Evolutionary conservation across 2,888 invertebrate species (phyloP).

Genomic region (Ophion ventricosus): DNA sequence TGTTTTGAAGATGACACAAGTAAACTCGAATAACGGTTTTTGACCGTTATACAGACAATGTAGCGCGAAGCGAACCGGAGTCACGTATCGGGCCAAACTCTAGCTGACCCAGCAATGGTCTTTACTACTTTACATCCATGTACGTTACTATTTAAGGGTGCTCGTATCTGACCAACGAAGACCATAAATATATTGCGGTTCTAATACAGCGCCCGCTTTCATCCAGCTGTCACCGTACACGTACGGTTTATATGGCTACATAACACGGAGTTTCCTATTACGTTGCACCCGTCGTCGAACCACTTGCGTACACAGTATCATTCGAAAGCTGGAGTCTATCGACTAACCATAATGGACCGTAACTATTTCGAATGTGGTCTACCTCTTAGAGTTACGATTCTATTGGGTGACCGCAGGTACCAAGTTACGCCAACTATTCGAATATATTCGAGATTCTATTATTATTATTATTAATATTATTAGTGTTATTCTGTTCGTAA

Average conservation of each 20-base stretch:
- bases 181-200: conserved; percentile 35
- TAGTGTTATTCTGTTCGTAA: not conserved
- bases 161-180: conserved; percentile 37
- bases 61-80: not conserved
- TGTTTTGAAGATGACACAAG: not conserved
- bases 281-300: conserved; percentile 29
- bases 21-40: not conserved
- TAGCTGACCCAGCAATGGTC: conserved; percentile 16
- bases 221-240: conserved; percentile 17
- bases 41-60: conserved; percentile 1
- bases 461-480: conserved; percentile 1
- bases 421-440: conserved; percentile 21
- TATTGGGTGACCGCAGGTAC: conserved; percentile 30
- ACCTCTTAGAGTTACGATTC: conserved; percentile 27
- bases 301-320: conserved; percentile 31
- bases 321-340: conserved; percentile 29
- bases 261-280: not conserved
- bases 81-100: not conserved
- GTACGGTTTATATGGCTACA: not conserved
- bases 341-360: conserved; percentile 38
- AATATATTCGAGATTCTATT: conserved; percentile 20
- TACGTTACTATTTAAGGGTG: conserved; percentile 42
- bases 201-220: conserved; percentile 24
- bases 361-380: conserved; percentile 29
- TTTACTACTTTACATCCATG: conserved; percentile 5